Base-by-base conservation (phyloP, 2,113 vertebrate species). In the Plotosus lineatus region DNA sequence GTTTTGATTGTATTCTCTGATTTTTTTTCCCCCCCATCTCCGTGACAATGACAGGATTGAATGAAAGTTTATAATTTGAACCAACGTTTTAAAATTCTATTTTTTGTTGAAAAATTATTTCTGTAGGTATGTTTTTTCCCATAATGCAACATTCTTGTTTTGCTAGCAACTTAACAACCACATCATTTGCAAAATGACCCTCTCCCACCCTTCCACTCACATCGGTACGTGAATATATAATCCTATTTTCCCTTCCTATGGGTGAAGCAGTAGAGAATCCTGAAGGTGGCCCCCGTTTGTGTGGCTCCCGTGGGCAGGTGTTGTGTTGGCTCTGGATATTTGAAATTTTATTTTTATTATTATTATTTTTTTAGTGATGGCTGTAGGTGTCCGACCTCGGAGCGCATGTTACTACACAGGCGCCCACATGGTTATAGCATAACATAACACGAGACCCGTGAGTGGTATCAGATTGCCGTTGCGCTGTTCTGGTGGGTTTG, bases 301-400 rank as follows among this genome's bases (percentile, higher is more conserved):
- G 69, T 79, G 79, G 19, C 68, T 66, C 79, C 31, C 60, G n/a
- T 68, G 65, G 69, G n/a, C 60, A 53, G 69, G 75, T 69, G 83
- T 82, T 50, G 60, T 51, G 75, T 81, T 78, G 60, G 60, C 65
- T 82, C 50, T 10, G 17, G 31, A 38, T 15, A 72, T 77, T 81
- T 74, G 21, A 75, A 63, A 51, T n/a, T n/a, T n/a, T n/a, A n/a
- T n/a, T n/a, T n/a, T n/a, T n/a, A n/a, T n/a, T n/a, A n/a, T n/a
- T n/a, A n/a, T n/a, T n/a, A n/a, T n/a, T n/a, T 75, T 80, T 46
- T 50, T 50, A 40, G 72, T 56, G 63, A 71, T 77, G 78, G 26
- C 8, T 56, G 77, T 83, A 77, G 82, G 82, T 72, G 78, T 80
- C 65, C 68, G 78, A 78, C 78, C 76, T 66, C 55, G 77, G 42